Percentiles rank a stretch among this genome's conserved stretches.
Evolutionary conservation across 2,113 vertebrate species (phyloP).

Genomic region (Cephalopholis sonnerati): DNA sequence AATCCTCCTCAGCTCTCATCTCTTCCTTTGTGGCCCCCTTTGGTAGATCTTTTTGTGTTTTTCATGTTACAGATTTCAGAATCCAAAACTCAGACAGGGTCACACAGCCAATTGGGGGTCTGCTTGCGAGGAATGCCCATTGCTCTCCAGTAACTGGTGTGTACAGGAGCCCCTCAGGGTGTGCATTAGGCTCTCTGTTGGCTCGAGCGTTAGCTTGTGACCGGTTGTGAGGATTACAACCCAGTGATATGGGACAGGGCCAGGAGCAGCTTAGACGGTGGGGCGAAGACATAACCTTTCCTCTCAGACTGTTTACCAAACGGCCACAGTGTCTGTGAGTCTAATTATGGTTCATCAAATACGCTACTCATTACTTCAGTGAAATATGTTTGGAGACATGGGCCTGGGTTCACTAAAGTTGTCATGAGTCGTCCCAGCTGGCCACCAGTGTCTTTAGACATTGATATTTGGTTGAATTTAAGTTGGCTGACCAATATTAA

Average conservation of each 20-base stretch:
- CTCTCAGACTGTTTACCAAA: background rate
- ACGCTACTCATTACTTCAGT: background rate
- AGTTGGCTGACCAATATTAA: too few relatives aligned
- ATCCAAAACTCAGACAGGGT: background rate
- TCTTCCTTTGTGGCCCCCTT: background rate
- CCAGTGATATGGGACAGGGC: slow-evolving; percentile 59
- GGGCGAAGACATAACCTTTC: slow-evolving; percentile 4
- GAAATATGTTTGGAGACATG: background rate
- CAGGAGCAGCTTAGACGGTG: slow-evolving; percentile 49
- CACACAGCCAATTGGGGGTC: background rate
- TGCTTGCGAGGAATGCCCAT: background rate
- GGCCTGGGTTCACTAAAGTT: background rate
- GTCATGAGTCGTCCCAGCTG: background rate
- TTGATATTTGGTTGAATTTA: too few relatives aligned
- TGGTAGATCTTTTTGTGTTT: background rate
- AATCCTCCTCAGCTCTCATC: background rate
- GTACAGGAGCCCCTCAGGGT: slow-evolving; percentile 31
- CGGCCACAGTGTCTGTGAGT: background rate
- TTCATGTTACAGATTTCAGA: background rate
- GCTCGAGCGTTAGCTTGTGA: slow-evolving; percentile 65
- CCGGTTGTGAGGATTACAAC: slow-evolving; percentile 77
- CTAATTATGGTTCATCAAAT: background rate
- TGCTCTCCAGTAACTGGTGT: slow-evolving; percentile 50
- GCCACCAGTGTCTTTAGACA: too few relatives aligned
- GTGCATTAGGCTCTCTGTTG: slow-evolving; percentile 47